A percentile compares a stretch with the other conserved stretches of the same genome.
Evolutionary conservation across 2,113 vertebrate genomes (phyloP).

Genomic region (Silurus glanis): DNA sequence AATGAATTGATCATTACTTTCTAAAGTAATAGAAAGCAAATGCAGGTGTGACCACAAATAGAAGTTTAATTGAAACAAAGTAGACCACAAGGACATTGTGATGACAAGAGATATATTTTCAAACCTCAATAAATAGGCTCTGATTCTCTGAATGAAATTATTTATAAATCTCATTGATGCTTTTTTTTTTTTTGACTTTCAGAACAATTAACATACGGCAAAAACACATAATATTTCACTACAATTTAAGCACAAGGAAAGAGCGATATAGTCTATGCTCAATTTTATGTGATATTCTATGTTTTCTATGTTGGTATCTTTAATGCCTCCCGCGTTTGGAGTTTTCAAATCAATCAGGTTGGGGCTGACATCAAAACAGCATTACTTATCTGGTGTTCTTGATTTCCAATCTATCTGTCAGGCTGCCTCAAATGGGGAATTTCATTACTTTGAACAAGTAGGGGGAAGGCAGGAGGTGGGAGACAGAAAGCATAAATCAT

Average conservation of each 20-base stretch:
- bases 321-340: conserved; percentile 61
- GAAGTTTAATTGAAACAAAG: conserved; percentile 56
- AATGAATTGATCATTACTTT: conserved; percentile 10
- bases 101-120: neutral
- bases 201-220: neutral
- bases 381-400: conserved; percentile 78
- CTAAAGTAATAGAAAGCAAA: conserved; percentile 14
- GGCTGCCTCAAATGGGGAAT: conserved; percentile 74
- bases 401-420: conserved; percentile 79
- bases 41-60: conserved; percentile 53
- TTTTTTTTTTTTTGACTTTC: neutral
- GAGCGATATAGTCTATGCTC: conserved; percentile 29
- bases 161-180: neutral
- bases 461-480: conserved; percentile 57
- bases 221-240: neutral
- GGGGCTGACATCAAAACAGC: conserved; percentile 75
- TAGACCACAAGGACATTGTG: neutral
- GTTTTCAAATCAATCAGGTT: conserved; percentile 75
- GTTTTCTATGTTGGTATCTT: conserved; percentile 55
- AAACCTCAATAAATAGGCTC: neutral
- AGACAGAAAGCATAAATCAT: conserved; percentile 76
- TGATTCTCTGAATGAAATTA: neutral
- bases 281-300: conserved; percentile 58
- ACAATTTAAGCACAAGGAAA: conserved; percentile 8
- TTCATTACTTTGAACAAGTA: conserved; percentile 78